A percentile compares a stretch with the other conserved stretches of the same genome.
These are phyloP conservation scores for Patiria miniata DNA, from an alignment of 35 echinoderm and acorn worm genomes.

Conservation along the genomic window DNA sequence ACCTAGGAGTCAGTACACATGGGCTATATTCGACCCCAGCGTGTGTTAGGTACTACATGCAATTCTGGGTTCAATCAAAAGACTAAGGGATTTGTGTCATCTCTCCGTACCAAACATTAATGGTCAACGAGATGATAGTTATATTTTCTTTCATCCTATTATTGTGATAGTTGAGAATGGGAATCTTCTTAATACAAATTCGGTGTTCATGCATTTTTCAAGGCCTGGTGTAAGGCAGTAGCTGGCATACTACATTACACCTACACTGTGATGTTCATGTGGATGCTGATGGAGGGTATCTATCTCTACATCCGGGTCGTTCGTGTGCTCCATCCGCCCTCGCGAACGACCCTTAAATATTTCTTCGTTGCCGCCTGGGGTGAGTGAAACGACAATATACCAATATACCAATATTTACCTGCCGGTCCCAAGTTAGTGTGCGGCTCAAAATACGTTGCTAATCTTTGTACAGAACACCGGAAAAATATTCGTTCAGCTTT, in stretches of 20 bases:
- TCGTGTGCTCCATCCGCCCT: background rate
- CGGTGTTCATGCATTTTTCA: background rate
- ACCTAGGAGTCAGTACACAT: no score
- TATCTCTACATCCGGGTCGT: constrained; percentile 79
- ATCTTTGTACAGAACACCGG: background rate
- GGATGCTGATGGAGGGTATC: constrained; percentile 92
- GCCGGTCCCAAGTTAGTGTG: background rate
- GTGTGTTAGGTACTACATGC: no score
- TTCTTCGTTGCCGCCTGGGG: constrained; percentile 27
- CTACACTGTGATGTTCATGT: constrained; percentile 73
- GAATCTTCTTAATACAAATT: background rate
- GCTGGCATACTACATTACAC: constrained; percentile 82
- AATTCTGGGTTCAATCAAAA: no score
- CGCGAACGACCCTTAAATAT: constrained; percentile 15
- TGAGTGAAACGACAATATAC: background rate
- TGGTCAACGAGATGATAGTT: no score
- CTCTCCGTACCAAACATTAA: no score
- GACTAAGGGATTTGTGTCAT: no score
- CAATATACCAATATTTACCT: background rate
- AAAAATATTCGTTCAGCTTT: background rate
- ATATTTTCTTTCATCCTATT: no score
- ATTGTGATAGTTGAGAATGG: background rate
- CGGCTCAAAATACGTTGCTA: background rate
- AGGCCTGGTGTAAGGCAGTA: constrained; percentile 66
- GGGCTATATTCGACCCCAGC: no score